A percentile compares a stretch with the other conserved stretches of the same genome.
These are phyloP conservation scores for Aldabrachelys gigantea DNA, from an alignment of 2,113 vertebrate species.

Conservation along the genomic window DNA sequence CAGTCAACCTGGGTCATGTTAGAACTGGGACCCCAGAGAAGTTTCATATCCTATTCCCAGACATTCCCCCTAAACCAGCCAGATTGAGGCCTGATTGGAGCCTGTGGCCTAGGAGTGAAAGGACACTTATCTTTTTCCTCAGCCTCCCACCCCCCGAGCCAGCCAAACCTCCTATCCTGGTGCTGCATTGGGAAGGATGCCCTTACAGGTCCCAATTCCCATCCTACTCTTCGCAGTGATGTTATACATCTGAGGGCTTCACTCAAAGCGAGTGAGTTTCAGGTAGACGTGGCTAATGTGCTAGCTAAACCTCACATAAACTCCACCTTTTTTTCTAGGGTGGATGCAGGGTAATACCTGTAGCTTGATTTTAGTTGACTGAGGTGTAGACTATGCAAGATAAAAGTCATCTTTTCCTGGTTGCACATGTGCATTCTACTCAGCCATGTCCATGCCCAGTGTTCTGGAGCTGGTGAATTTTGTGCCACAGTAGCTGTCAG, in stretches of 20 bases:
- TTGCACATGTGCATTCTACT: not conserved
- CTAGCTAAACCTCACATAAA: not conserved
- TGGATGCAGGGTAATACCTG: conserved; percentile 41
- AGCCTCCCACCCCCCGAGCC: not conserved
- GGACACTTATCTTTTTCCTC: not conserved
- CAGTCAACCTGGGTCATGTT: not conserved
- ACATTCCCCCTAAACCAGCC: not conserved
- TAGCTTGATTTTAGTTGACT: conserved; percentile 37
- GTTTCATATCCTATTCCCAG: not conserved
- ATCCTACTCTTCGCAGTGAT: not conserved
- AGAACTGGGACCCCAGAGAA: not conserved
- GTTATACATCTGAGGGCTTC: not conserved
- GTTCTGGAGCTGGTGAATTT: not conserved
- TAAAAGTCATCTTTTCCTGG: not conserved
- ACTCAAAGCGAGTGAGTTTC: not conserved
- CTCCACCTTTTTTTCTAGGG: not conserved
- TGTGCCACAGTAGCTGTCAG: not conserved
- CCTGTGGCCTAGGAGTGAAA: rapidly evolving
- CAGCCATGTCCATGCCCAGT: not conserved
- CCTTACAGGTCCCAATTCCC: not conserved
- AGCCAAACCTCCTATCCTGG: not conserved
- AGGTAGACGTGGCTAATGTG: conserved; percentile 3
- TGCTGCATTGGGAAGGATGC: not conserved
- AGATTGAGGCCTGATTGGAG: not conserved
- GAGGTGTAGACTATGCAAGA: not conserved